Evolutionary conservation across 2,888 invertebrate species (phyloP).

Genomic region (Polydrusus cervinus): DNA sequence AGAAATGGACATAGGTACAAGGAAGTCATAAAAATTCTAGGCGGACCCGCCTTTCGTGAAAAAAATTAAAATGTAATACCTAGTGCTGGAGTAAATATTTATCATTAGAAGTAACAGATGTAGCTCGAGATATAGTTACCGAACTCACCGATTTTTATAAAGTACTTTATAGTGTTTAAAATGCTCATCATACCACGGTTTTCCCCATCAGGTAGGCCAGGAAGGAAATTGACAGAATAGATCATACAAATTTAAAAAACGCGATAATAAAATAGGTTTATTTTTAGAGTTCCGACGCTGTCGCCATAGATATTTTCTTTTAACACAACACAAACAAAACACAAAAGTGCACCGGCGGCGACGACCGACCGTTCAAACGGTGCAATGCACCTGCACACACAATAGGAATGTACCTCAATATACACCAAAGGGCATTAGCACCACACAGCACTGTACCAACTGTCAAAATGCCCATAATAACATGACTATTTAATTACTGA

Average conservation of each 20-base stretch:
- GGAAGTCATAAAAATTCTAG: too few species aligned
- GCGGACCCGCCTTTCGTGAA: too few species aligned
- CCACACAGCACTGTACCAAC: slow-evolving; percentile 23
- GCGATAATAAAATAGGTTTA: background rate
- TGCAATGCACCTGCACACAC: slow-evolving; percentile 34
- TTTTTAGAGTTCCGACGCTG: slow-evolving; percentile 6
- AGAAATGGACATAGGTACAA: too few species aligned
- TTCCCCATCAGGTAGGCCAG: too few species aligned
- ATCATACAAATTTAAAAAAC: background rate
- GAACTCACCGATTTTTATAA: too few species aligned
- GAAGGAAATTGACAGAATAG: background rate
- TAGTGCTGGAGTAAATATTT: too few species aligned
- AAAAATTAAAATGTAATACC: too few species aligned
- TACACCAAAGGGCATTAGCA: slow-evolving; percentile 35
- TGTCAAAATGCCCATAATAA: slow-evolving; percentile 19
- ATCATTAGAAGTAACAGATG: too few species aligned
- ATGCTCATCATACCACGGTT: too few species aligned
- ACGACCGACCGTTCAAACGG: slow-evolving; percentile 7
- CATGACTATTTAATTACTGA: background rate
- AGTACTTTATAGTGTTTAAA: too few species aligned
- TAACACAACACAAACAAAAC: slow-evolving; percentile 13
- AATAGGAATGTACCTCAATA: slow-evolving; percentile 3
- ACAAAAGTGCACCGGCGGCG: slow-evolving; percentile 30
- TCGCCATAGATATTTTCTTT: slow-evolving; percentile 8
- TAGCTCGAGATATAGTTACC: too few species aligned